Evolutionary conservation across 1,140 invertebrate species (phyloP).

Genomic region (Hormaphis cornu): DNA sequence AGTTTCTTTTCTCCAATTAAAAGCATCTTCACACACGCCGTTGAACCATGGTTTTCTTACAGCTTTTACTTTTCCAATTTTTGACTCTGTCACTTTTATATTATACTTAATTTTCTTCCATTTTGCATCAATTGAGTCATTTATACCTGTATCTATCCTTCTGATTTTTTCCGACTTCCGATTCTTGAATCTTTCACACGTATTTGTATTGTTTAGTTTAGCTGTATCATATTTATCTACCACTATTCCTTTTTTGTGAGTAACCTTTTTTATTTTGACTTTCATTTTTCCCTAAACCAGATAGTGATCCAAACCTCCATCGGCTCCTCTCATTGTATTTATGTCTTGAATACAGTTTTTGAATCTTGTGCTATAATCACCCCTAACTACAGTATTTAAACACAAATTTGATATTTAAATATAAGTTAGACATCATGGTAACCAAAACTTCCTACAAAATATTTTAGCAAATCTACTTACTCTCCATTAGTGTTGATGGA

Average conservation of each 20-base stretch:
- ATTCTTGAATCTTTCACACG: background rate
- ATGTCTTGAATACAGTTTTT: background rate
- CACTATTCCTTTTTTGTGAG: background rate
- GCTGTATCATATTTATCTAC: background rate
- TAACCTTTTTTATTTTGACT: background rate
- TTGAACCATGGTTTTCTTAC: background rate
- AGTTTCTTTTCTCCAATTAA: background rate
- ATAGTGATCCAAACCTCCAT: background rate
- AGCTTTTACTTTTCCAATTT: background rate
- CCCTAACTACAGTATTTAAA: too few species aligned
- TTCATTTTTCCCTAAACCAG: background rate
- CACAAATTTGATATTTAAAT: too few species aligned
- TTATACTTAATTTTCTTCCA: too few species aligned
- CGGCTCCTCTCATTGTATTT: background rate
- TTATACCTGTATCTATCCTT: background rate
- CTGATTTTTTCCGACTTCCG: background rate
- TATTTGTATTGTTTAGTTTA: background rate
- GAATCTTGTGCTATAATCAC: background rate
- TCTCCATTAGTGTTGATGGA: background rate
- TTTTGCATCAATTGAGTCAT: too few species aligned
- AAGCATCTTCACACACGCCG: background rate
- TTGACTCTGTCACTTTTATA: too few species aligned
- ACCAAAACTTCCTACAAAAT: too few species aligned
- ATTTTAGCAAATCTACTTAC: background rate
- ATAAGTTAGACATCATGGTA: too few species aligned